Conservation (phyloP, 1,140 invertebrate species). For the Teleogryllus occipitalis region DNA sequence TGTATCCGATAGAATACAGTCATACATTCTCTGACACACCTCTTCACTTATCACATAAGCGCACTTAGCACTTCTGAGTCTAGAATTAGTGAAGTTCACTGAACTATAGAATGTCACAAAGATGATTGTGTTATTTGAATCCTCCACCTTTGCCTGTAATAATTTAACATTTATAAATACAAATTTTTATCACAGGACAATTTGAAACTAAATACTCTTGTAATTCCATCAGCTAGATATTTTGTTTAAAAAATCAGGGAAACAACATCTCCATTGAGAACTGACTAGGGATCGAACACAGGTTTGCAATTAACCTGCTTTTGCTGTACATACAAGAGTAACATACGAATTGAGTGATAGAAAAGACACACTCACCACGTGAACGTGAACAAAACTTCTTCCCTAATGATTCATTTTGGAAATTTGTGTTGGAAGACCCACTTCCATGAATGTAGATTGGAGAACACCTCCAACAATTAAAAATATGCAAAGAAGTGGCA, state of each 20-base stretch:
- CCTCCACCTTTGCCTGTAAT: neutral
- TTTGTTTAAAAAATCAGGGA: neutral
- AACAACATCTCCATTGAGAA: neutral
- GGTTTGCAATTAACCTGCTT: neutral
- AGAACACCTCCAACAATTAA: neutral
- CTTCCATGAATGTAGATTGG: conserved; percentile 13
- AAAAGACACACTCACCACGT: neutral
- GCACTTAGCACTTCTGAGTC: neutral
- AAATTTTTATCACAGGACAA: neutral
- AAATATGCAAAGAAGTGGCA: conserved; percentile 10
- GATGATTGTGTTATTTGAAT: neutral
- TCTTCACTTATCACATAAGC: neutral
- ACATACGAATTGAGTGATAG: neutral
- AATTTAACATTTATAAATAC: neutral
- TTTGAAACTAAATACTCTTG: neutral
- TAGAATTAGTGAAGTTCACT: neutral
- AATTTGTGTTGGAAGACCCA: conserved; percentile 11
- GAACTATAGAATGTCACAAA: neutral
- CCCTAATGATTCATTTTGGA: neutral
- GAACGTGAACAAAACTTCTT: conserved; percentile 16
- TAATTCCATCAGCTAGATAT: neutral
- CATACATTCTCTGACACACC: neutral
- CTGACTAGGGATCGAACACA: neutral
- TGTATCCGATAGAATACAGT: neutral
- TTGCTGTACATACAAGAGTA: neutral